phyloP scores from a whole-genome alignment of 2,888 invertebrate genomes.

The Philereme vetulata region DNA sequence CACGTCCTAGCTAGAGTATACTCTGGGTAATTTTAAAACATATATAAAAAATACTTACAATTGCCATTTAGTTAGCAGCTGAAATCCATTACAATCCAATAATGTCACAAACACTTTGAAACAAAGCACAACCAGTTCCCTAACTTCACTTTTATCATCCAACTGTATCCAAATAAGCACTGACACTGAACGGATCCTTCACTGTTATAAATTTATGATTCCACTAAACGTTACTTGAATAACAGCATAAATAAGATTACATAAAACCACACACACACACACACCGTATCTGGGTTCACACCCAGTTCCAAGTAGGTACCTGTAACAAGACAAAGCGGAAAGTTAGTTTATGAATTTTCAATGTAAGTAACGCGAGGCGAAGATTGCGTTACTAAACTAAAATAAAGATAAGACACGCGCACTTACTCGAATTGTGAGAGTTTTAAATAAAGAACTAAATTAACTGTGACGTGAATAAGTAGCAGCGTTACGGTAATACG shows the following conservation, averaged over 20 bases:
- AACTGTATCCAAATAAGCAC: slow-evolving; percentile 58
- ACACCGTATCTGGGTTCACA: slow-evolving; percentile 80
- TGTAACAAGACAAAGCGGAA: slow-evolving; percentile 81
- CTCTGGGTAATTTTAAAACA: too few relatives aligned
- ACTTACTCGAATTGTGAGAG: slow-evolving; percentile 63
- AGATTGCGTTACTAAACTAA: slow-evolving; percentile 39
- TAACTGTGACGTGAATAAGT: slow-evolving; percentile 77
- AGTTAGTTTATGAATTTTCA: slow-evolving; percentile 60
- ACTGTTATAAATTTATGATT: slow-evolving; percentile 49
- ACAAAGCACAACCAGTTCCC: slow-evolving; percentile 56
- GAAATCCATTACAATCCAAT: slow-evolving; percentile 75
- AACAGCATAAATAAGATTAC: slow-evolving; percentile 73
- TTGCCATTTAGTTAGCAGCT: slow-evolving; percentile 68
- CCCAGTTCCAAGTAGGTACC: slow-evolving; percentile 80
- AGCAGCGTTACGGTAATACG: slow-evolving; percentile 46
- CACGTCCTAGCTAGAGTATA: too few relatives aligned
- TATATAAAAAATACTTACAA: slow-evolving; percentile 59
- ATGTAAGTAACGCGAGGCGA: slow-evolving; percentile 40
- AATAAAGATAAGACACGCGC: slow-evolving; percentile 52
- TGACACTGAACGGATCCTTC: slow-evolving; percentile 50
- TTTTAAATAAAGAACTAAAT: slow-evolving; percentile 70
- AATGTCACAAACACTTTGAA: slow-evolving; percentile 69
- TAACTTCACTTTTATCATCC: slow-evolving; percentile 60
- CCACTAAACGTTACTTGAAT: slow-evolving; percentile 62
- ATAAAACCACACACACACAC: slow-evolving; percentile 69